phyloP scores from a whole-genome alignment of 2,113 vertebrate species.

The Gnathonemus echidnorhynchus region DNA sequence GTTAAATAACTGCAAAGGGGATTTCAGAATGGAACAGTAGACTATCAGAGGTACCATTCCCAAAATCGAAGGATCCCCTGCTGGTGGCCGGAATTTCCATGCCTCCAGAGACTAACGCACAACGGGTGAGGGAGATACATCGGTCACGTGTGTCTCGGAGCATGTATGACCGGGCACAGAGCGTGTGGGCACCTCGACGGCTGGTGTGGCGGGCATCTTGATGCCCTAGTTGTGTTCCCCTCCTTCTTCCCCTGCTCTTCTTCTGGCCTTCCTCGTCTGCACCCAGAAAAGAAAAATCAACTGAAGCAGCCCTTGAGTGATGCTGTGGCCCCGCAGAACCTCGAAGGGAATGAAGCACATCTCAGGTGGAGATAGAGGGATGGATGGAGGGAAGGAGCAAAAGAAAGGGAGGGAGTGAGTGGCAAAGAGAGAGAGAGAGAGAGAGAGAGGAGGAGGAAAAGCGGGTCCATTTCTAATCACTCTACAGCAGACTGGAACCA shows the following conservation, averaged over 20 bases:
- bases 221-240: neutral
- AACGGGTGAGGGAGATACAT: neutral
- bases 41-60: neutral
- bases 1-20: neutral
- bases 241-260: neutral
- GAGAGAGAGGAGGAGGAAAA: neutral
- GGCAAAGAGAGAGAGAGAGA: neutral
- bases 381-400: neutral
- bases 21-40: neutral
- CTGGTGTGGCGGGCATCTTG: neutral
- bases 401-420: neutral
- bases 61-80: neutral
- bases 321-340: neutral
- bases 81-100: neutral
- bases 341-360: neutral
- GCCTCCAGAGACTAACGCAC: neutral
- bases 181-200: neutral
- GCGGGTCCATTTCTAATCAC: constrained; percentile 48
- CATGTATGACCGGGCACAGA: no score
- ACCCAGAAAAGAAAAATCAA: neutral
- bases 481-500: constrained; percentile 43
- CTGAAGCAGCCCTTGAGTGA: constrained; percentile 1
- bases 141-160: neutral
- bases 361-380: neutral
- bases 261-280: neutral